Evolutionary conservation across 1,140 invertebrate species (phyloP).

Genomic region (Drosophila ananassae): DNA sequence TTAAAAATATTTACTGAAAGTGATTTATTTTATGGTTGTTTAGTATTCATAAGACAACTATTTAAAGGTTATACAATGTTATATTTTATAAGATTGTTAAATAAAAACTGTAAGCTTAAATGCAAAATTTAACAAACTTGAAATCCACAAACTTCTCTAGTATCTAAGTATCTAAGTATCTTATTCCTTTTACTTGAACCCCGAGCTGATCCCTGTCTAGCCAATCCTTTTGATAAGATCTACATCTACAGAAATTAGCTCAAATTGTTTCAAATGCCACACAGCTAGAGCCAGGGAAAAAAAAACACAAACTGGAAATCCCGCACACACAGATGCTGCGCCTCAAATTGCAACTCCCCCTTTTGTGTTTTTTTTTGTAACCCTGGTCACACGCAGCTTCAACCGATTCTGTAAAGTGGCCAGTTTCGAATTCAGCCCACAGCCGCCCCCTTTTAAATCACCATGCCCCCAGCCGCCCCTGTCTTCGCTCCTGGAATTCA

Average conservation of each 20-base stretch:
- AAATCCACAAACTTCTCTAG: neutral
- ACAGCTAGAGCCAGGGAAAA: conserved; percentile 11
- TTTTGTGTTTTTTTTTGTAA: conserved; percentile 26
- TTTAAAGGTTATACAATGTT: too few relatives aligned
- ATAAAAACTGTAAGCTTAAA: neutral
- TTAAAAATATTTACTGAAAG: conserved; percentile 3
- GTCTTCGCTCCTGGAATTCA: conserved; percentile 17
- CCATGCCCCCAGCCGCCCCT: conserved; percentile 11
- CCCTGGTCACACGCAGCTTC: conserved; percentile 38
- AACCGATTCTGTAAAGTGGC: conserved; percentile 37
- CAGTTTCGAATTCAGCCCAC: conserved; percentile 35
- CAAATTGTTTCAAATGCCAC: conserved; percentile 60
- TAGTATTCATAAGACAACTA: too few relatives aligned
- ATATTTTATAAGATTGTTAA: neutral
- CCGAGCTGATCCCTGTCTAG: conserved; percentile 20
- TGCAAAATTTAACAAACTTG: neutral
- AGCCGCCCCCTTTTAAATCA: conserved; percentile 10
- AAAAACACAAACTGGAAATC: conserved; percentile 35
- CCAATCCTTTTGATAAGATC: conserved; percentile 48
- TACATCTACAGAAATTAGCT: conserved; percentile 55
- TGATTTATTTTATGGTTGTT: conserved; percentile 21
- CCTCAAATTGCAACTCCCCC: conserved; percentile 44
- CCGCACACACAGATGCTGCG: conserved; percentile 38
- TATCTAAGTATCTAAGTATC: conserved; percentile 16
- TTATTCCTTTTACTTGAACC: conserved; percentile 12